A percentile compares a stretch with the other conserved stretches of the same genome.
These are phyloP conservation scores for Takifugu ocellatus DNA, from an alignment of 2,797 vertebrate species.

Conservation along the genomic window DNA sequence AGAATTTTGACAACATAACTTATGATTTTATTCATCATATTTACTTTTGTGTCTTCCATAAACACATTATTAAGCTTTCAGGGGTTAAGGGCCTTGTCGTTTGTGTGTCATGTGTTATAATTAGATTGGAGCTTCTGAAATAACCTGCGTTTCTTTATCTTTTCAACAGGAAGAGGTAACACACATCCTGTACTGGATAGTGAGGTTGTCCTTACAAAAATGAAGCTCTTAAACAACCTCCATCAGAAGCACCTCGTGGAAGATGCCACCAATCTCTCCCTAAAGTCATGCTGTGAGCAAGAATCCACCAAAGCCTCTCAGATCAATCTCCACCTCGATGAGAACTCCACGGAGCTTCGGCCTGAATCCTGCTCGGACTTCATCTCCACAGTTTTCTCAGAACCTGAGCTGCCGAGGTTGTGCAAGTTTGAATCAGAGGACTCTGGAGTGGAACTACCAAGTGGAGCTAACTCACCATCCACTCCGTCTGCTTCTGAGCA, in stretches of 20 bases:
- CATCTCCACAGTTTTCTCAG: conserved; percentile 67
- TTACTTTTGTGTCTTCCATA: no score
- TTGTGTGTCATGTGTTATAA: not conserved
- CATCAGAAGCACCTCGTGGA: conserved; percentile 43
- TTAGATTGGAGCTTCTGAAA: not conserved
- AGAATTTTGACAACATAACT: no score
- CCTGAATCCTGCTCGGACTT: conserved; percentile 55
- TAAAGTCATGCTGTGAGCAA: conserved; percentile 47
- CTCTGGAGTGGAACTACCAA: conserved; percentile 84
- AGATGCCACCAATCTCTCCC: conserved; percentile 62
- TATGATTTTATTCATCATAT: no score
- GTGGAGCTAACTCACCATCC: conserved; percentile 83
- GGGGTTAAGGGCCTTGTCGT: no score
- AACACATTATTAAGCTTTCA: no score
- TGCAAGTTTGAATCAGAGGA: conserved; percentile 88
- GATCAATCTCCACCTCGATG: conserved; percentile 27
- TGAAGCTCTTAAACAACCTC: conserved; percentile 79
- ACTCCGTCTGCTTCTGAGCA: conserved; percentile 81
- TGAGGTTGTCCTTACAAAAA: conserved; percentile 84
- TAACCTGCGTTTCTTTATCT: conserved; percentile 11
- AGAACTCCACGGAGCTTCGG: conserved; percentile 21
- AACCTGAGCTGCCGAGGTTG: conserved; percentile 71
- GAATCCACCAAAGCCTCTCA: conserved; percentile 35
- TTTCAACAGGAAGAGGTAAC: conserved; percentile 75
- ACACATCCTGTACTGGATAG: conserved; percentile 68